Evolutionary conservation across 2,797 vertebrate genomes (phyloP), one percentile per base, ranked within the genome.

Genomic region (Odontamblyopus lacepedii): DNA sequence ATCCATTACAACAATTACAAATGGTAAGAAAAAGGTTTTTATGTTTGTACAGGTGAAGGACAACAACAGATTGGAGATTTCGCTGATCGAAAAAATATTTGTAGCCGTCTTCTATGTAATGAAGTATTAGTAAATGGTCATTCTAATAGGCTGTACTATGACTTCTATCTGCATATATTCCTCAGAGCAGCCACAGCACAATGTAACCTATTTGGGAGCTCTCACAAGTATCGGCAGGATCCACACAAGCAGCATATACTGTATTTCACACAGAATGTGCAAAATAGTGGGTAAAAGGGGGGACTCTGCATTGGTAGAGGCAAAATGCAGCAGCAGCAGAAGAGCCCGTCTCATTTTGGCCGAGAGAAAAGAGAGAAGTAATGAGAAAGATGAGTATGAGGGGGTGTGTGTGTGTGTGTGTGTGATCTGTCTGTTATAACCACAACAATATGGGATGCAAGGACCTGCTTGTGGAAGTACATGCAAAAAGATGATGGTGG

Each of bases 281-380:
- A 86, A 75, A 79, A 73, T 68, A 32, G 29, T 65, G 70, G 82
- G 87, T 86, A 76, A 81, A 57, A 76, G 56, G 19, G 78, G 81
- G 80, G 83, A 63, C 73, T 76, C 83, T 86, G 84, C 79, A 85
- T 66, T 69, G 78, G 77, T 69, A 71, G 77, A 6, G 69, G 69
- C 80, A 78, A 89, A 89, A 85, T 87, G 88, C 90, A 84, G 81
- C 51, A 63, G 75, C 80, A 89, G 87, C 88, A 90, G 82, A 90
- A 88, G 61, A 78, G 79, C 70, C 80, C 78, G 80, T 90, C 82
- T 86, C 69, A 83, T 90, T 88, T 88, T 23, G 23, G 23, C 23
- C 76, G 76, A 83, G 78, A 89, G 77, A 86, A 87, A 85, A 73
- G 84, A 80, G 79, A 76, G 83, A 84, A 88, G 86, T 86, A 87